Evolutionary conservation across 2,888 invertebrate species (phyloP), one percentile per base, ranked within the genome.

Genomic region (Anthoptus insignis): DNA sequence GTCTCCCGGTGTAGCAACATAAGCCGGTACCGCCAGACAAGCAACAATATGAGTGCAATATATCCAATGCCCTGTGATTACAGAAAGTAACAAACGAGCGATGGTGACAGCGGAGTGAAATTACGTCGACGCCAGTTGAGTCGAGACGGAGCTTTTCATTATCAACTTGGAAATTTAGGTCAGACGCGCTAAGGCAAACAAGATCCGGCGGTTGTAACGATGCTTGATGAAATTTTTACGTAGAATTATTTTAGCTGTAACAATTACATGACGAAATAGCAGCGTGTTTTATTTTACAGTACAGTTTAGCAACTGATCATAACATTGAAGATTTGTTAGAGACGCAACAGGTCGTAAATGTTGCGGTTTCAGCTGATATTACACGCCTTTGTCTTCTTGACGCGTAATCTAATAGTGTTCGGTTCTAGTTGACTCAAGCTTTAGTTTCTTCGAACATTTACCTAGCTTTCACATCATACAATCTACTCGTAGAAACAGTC

Each of bases 91-190:
- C 83, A 86, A 83, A 84, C 81, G 78, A 75, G 78, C 76, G 80
- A 80, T 76, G 71, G 79, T 81, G 82, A 79, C 80, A 77, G 82
- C 83, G 84, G 82, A 83, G 85, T 84, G 77, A 84, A 87, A 90
- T 89, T 87, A 86, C 82, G 45, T 45, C 45, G 79, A 75, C 78
- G 77, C 77, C 76, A 79, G 77, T 69, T 68, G 73, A 81, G 80
- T 81, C 82, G 79, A 78, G 80, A 57, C 57, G 78, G 75, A 83
- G 86, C 85, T 88, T 89, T 89, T 89, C 89, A 90, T 90, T 91
- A 89, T 87, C 87, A 88, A 88, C 84, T 86, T 81, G 86, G 83
- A 83, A 84, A 89, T 88, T 85, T 86, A 85, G 86, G 85, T 76
- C 88, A 84, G 80, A 77, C 81, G 74, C 66, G 70, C 65, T 63